phyloP scores from a whole-genome alignment of 2,113 vertebrate genomes.

The Neodon shergylaensis region DNA sequence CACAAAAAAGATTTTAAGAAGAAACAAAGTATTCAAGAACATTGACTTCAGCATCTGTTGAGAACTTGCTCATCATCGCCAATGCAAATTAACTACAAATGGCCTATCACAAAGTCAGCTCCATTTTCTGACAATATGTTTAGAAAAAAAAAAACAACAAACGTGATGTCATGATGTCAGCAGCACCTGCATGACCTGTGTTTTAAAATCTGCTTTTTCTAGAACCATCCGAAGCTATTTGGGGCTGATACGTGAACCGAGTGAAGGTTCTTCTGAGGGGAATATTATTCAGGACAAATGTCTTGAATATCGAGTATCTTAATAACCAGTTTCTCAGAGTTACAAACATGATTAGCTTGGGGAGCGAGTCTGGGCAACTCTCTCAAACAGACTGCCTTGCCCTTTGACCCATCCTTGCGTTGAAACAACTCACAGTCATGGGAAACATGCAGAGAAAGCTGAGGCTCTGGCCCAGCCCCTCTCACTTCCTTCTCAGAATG shows the following conservation, averaged over 20 bases:
- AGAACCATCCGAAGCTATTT: constrained; percentile 26
- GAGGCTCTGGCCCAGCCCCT: not conserved
- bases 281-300: constrained; percentile 28
- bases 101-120: not conserved
- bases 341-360: not conserved
- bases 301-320: constrained; percentile 27
- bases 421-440: not conserved
- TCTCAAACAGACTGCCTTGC: not conserved
- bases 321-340: constrained; percentile 24
- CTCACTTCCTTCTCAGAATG: constrained; percentile 44
- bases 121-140: constrained; percentile 34
- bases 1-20: constrained; percentile 56
- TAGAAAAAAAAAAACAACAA: constrained; percentile 32
- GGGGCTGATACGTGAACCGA: not conserved
- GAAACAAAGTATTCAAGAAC: not conserved
- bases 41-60: not conserved
- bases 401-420: not conserved
- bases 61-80: not conserved
- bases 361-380: not conserved
- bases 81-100: constrained; percentile 46
- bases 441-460: not conserved
- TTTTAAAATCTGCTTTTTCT: constrained; percentile 25
- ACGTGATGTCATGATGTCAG: not conserved
- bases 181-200: constrained; percentile 46
- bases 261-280: constrained; percentile 47